A percentile compares a stretch with the other conserved stretches of the same genome.
Evolutionary conservation across 2,113 vertebrate genomes (phyloP).

Genomic region (Notarius quadriscutis): DNA sequence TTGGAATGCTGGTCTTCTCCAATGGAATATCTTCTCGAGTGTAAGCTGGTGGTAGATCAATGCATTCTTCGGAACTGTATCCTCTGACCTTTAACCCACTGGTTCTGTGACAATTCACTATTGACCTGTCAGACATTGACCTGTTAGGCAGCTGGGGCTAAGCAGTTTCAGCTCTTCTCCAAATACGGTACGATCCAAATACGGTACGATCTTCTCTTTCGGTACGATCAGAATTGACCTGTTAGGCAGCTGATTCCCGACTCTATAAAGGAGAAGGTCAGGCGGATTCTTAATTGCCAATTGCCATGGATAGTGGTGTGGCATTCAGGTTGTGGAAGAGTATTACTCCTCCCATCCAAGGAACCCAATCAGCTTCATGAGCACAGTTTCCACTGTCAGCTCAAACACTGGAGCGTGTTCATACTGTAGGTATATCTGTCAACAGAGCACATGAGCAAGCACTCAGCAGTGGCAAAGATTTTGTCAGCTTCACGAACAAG

Average conservation of each 20-base stretch:
- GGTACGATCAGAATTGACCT: no score
- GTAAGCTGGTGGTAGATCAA: no score
- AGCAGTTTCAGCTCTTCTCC: no score
- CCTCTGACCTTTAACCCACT: no score
- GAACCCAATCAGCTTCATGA: conserved; percentile 84
- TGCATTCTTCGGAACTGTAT: no score
- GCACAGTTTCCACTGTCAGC: conserved; percentile 81
- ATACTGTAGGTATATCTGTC: conserved; percentile 79
- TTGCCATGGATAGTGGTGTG: neutral
- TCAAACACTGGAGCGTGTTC: conserved; percentile 87
- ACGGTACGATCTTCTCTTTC: no score
- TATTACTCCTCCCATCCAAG: conserved; percentile 84
- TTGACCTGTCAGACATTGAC: no score
- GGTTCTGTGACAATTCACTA: no score
- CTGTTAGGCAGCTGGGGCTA: no score
- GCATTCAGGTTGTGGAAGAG: neutral
- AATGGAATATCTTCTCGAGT: no score
- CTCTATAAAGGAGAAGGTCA: neutral
- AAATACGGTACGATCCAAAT: no score
- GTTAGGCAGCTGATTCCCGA: neutral
- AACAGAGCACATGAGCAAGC: conserved; percentile 47
- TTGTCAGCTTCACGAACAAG: neutral
- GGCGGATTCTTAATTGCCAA: neutral
- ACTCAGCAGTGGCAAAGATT: neutral
- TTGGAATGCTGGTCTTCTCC: no score